These are phyloP conservation scores for Holacanthus passer DNA, from an alignment of 2,113 vertebrate species.

Conservation along the genomic window DNA sequence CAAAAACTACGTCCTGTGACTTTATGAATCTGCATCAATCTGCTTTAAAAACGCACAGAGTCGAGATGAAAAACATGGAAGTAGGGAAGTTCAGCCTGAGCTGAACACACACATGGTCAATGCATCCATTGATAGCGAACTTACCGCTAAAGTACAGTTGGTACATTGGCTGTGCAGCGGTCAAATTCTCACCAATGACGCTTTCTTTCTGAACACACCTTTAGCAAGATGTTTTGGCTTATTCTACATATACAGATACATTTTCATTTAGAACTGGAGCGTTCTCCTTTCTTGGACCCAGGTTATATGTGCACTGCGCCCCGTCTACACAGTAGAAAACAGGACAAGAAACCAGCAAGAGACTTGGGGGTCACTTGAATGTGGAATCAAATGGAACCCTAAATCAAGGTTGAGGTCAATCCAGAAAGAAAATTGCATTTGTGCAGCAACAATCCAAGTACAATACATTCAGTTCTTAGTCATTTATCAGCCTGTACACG, in stretches of 20 bases:
- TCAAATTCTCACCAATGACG: not conserved
- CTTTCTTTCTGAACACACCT: constrained; percentile 17
- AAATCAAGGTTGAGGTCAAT: constrained; percentile 41
- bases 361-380: constrained; percentile 29
- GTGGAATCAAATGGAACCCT: constrained; percentile 35
- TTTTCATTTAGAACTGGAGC: not conserved
- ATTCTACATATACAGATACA: not conserved
- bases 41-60: not conserved
- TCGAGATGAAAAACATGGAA: not conserved
- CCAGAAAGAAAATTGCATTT: constrained; percentile 55
- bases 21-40: not conserved
- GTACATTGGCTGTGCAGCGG: not conserved
- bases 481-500: constrained; percentile 52
- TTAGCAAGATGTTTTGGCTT: constrained; percentile 27
- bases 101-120: not conserved
- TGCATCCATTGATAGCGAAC: not conserved
- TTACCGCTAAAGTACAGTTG: not conserved
- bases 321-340: constrained; percentile 78
- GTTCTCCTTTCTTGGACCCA: constrained; percentile 13
- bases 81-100: no score
- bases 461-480: constrained; percentile 78
- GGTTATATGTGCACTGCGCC: constrained; percentile 26
- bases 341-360: constrained; percentile 17
- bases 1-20: not conserved
- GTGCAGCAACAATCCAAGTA: constrained; percentile 70